Conservation (phyloP, 2,888 invertebrate species). For the Villa cingulata region DNA sequence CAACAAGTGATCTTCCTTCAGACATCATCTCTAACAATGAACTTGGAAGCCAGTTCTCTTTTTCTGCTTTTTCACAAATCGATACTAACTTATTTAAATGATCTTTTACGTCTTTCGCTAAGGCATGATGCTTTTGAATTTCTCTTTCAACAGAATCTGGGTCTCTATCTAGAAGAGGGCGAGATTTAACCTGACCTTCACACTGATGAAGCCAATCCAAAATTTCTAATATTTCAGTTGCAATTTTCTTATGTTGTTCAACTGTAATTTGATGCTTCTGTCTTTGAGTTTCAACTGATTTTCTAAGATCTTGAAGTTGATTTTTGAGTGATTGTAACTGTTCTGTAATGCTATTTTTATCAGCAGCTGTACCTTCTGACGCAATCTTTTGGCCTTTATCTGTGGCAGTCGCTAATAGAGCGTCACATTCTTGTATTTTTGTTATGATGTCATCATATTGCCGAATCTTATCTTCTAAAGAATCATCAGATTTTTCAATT, state of each 20-base stretch:
- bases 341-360: conserved; percentile 76
- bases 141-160: conserved; percentile 68
- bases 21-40: conserved; percentile 71
- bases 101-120: conserved; percentile 54
- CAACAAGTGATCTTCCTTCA: conserved; percentile 63
- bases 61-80: conserved; percentile 55
- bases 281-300: conserved; percentile 70
- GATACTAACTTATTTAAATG: conserved; percentile 56
- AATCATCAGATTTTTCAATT: conserved; percentile 70
- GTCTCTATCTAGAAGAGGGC: conserved; percentile 67
- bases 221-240: conserved; percentile 67
- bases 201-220: conserved; percentile 72
- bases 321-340: conserved; percentile 77
- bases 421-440: conserved; percentile 84
- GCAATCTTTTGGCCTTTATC: conserved; percentile 91
- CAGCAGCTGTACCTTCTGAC: conserved; percentile 75
- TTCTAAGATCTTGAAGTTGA: conserved; percentile 61
- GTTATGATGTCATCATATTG: conserved; percentile 73
- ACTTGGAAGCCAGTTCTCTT: conserved; percentile 67
- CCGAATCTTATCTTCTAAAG: conserved; percentile 74
- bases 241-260: conserved; percentile 75
- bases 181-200: conserved; percentile 66
- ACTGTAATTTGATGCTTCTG: conserved; percentile 78
- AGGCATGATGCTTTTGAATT: conserved; percentile 56
- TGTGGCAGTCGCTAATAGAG: conserved; percentile 67